Evolutionary conservation across 2,888 invertebrate genomes (phyloP).

Genomic region (Apodemia zela): DNA sequence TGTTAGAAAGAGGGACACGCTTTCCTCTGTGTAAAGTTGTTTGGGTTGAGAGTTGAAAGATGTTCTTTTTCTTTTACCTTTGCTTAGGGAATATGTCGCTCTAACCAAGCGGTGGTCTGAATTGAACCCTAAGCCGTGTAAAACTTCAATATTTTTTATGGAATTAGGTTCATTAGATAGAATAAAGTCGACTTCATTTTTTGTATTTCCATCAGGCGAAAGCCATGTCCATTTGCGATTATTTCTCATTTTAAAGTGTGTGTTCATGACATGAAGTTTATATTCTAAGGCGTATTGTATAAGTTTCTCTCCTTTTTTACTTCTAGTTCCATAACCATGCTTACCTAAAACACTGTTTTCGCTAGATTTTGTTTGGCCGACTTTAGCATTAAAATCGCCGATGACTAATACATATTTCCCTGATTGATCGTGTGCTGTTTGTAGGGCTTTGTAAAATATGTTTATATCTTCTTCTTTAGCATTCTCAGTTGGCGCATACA

Average conservation of each 20-base stretch:
- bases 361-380: no score
- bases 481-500: background rate
- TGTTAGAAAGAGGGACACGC: background rate
- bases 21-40: no score
- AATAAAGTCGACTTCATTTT: slow-evolving; percentile 23
- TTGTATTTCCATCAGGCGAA: slow-evolving; percentile 17
- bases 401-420: no score
- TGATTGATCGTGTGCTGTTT: background rate
- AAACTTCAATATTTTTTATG: background rate
- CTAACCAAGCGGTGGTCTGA: background rate
- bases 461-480: background rate
- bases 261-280: slow-evolving; percentile 21
- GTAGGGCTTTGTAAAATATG: background rate
- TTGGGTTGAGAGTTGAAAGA: no score
- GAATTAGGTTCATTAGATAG: slow-evolving; percentile 19
- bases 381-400: no score
- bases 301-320: slow-evolving; percentile 26
- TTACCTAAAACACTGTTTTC: slow-evolving; percentile 26
- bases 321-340: slow-evolving; percentile 27
- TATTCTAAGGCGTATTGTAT: slow-evolving; percentile 19
- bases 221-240: slow-evolving; percentile 24
- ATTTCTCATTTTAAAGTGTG: slow-evolving; percentile 15
- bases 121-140: background rate
- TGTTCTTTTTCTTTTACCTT: slow-evolving; percentile 3
- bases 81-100: background rate